Conservation (phyloP, 2,888 invertebrate genomes). For the Alcis repandata region DNA sequence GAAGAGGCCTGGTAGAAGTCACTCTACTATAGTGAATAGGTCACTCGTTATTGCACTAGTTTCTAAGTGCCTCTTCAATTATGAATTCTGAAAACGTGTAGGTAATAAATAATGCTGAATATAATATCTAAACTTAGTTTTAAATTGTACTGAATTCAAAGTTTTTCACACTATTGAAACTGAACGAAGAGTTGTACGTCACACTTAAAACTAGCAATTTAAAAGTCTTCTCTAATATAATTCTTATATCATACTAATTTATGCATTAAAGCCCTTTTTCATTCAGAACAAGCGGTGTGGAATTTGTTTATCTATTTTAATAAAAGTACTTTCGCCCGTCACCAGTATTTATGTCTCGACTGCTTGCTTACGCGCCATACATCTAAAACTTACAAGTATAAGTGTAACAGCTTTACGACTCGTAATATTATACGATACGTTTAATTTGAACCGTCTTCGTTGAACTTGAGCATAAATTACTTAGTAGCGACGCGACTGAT, state of each 20-base stretch:
- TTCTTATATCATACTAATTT: conserved; percentile 8
- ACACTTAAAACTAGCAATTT: neutral
- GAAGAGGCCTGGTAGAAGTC: too few relatives aligned
- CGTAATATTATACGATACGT: conserved; percentile 62
- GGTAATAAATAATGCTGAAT: too few relatives aligned
- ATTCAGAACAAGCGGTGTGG: neutral
- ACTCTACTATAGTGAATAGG: too few relatives aligned
- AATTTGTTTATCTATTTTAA: conserved; percentile 10
- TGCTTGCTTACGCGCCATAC: conserved; percentile 28
- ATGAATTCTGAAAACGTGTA: too few relatives aligned
- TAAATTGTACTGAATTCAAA: too few relatives aligned
- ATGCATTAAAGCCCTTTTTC: conserved; percentile 13
- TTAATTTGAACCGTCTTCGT: conserved; percentile 42
- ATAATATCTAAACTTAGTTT: too few relatives aligned
- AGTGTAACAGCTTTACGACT: conserved; percentile 60
- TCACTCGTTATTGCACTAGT: too few relatives aligned
- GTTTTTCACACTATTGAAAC: neutral
- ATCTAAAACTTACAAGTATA: conserved; percentile 47
- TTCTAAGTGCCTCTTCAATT: too few relatives aligned
- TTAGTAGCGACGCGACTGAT: conserved; percentile 17
- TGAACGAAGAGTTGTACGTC: neutral
- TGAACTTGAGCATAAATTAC: conserved; percentile 54
- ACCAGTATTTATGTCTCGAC: conserved; percentile 27
- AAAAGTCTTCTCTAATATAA: neutral
- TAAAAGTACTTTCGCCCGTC: conserved; percentile 16